Percentiles rank a stretch among this genome's conserved stretches.
These are phyloP conservation scores for Papilio polytes DNA, from an alignment of 1,140 invertebrate genomes.

Conservation along the genomic window DNA sequence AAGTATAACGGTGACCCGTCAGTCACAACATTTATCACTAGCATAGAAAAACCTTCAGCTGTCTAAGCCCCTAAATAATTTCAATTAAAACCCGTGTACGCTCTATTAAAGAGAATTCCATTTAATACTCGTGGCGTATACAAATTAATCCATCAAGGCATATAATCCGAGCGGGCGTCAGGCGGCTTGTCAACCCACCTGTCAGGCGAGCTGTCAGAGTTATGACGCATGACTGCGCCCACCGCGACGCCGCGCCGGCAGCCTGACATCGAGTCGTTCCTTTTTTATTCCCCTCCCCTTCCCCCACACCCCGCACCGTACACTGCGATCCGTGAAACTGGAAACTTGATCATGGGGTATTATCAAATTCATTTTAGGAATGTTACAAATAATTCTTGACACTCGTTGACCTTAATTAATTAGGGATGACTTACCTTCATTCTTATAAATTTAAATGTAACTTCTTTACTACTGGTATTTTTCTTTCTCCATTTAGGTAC, in stretches of 20 bases:
- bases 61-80: conserved; percentile 41
- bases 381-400: conserved; percentile 43
- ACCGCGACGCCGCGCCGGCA: conserved; percentile 54
- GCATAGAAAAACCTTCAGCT: conserved; percentile 36
- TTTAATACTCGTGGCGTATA: conserved; percentile 56
- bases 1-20: conserved; percentile 4
- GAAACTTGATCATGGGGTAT: conserved; percentile 51
- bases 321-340: conserved; percentile 61
- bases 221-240: conserved; percentile 74
- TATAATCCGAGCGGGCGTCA: conserved; percentile 69
- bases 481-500: no score
- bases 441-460: no score
- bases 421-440: not conserved
- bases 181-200: conserved; percentile 52
- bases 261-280: conserved; percentile 47
- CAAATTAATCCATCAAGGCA: conserved; percentile 77
- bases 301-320: conserved; percentile 15
- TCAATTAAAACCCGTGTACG: conserved; percentile 52
- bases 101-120: conserved; percentile 53
- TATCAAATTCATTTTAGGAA: conserved; percentile 48
- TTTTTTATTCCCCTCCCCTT: conserved; percentile 41
- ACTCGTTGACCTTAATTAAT: not conserved
- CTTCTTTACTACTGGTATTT: no score
- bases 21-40: conserved; percentile 11
- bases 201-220: conserved; percentile 70